Evolutionary conservation across 2,888 invertebrate genomes (phyloP).

Genomic region (Thereva unica): DNA sequence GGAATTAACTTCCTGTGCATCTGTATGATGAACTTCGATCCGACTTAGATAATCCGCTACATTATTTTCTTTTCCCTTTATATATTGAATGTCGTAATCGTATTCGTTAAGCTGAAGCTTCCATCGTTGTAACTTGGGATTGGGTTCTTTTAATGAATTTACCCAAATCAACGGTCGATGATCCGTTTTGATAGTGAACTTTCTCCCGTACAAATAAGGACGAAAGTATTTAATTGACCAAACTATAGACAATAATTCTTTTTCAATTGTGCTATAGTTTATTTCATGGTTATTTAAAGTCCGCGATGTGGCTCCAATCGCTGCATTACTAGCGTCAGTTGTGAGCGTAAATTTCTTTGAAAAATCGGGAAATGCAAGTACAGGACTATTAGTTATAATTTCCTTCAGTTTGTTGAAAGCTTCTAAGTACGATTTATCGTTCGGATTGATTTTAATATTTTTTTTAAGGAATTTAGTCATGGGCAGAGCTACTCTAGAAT

Average conservation of each 20-base stretch:
- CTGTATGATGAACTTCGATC: conserved; percentile 34
- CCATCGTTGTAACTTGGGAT: conserved; percentile 52
- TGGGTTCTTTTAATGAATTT: conserved; percentile 52
- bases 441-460: conserved; percentile 19
- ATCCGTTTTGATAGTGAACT: conserved; percentile 32
- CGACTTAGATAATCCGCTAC: conserved; percentile 44
- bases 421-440: conserved; percentile 43
- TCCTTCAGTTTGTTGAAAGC: conserved; percentile 33
- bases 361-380: conserved; percentile 32
- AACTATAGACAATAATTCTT: conserved; percentile 28
- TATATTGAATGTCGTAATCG: conserved; percentile 46
- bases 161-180: conserved; percentile 50
- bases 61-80: conserved; percentile 43
- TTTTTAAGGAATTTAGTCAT: conserved; percentile 27
- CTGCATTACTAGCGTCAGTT: conserved; percentile 28
- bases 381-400: conserved; percentile 29
- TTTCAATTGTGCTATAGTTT: conserved; percentile 20
- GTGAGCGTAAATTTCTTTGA: conserved; percentile 30
- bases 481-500: conserved; percentile 26
- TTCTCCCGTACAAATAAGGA: conserved; percentile 25
- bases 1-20: background rate
- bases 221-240: conserved; percentile 33
- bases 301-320: conserved; percentile 27
- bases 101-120: conserved; percentile 48
- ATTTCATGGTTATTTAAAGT: conserved; percentile 22